Evolutionary conservation across 2,113 vertebrate species (phyloP).

Genomic region (Turdus rufiventris): DNA sequence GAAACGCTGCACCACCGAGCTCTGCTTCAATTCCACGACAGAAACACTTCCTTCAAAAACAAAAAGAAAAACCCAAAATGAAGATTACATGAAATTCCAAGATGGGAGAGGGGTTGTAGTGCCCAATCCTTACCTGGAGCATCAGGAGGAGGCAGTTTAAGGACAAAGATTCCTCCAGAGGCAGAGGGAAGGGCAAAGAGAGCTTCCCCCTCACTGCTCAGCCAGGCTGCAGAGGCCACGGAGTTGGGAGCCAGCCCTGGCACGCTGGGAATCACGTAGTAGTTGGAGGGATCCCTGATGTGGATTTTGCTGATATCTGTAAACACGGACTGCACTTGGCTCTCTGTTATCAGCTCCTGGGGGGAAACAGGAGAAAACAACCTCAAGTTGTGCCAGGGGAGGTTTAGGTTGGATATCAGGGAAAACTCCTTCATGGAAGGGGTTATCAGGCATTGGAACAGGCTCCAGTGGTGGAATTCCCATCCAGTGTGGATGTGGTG

Average conservation of each 20-base stretch:
- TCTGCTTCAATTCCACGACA: slow-evolving; percentile 87
- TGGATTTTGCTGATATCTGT: slow-evolving; percentile 87
- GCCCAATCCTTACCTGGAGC: slow-evolving; percentile 71
- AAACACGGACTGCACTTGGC: slow-evolving; percentile 91
- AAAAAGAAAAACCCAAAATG: fast-evolving
- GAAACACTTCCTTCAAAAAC: slow-evolving; percentile 70
- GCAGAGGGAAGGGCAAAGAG: slow-evolving; percentile 86
- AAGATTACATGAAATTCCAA: fast-evolving
- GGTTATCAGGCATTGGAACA: background rate
- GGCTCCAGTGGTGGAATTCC: background rate
- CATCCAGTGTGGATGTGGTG: fast-evolving
- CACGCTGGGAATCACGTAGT: slow-evolving; percentile 74
- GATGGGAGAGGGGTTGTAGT: background rate
- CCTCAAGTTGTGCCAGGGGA: background rate
- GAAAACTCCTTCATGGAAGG: background rate
- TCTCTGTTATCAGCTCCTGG: slow-evolving; percentile 87
- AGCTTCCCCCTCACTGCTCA: slow-evolving; percentile 84
- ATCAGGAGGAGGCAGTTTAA: slow-evolving; percentile 82
- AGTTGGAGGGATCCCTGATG: slow-evolving; percentile 81
- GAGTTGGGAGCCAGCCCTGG: slow-evolving; percentile 71
- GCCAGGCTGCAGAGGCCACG: slow-evolving; percentile 76
- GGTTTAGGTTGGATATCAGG: background rate
- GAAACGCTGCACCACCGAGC: slow-evolving; percentile 85
- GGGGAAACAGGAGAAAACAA: background rate
- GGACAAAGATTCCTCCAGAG: slow-evolving; percentile 83